phyloP scores from a whole-genome alignment of 1,140 invertebrate genomes.

The Heliconius hewitsoni region DNA sequence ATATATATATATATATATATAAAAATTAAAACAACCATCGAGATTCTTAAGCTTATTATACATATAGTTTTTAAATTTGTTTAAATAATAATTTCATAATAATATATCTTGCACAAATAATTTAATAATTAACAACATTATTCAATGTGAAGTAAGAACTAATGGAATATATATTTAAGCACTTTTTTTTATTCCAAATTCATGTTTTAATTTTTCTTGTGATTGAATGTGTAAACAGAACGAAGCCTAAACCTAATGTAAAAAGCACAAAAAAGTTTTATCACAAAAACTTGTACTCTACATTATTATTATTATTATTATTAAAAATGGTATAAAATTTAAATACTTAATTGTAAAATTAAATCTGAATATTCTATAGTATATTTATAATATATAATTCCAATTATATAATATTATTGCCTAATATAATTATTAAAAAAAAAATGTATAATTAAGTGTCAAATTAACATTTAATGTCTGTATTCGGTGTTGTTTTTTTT shows the following conservation, averaged over 20 bases:
- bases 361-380: neutral
- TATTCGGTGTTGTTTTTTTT: neutral
- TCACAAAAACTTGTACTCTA: neutral
- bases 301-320: neutral
- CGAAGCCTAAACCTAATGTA: neutral
- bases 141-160: too few species aligned
- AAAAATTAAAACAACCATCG: neutral
- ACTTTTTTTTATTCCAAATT: neutral
- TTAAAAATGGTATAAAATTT: neutral
- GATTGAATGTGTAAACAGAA: neutral
- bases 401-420: neutral
- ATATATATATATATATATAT: too few species aligned
- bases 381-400: conserved; percentile 7
- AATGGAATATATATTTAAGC: too few species aligned
- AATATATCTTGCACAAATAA: too few species aligned
- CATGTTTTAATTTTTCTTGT: neutral
- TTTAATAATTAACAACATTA: too few species aligned
- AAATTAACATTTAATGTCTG: conserved; percentile 15
- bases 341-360: neutral
- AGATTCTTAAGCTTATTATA: neutral
- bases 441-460: conserved; percentile 20
- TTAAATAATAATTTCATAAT: neutral
- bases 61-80: neutral
- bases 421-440: neutral
- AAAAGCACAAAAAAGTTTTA: neutral